Conservation (phyloP, 2,113 vertebrate species). For the Gopherus evgoodei region DNA sequence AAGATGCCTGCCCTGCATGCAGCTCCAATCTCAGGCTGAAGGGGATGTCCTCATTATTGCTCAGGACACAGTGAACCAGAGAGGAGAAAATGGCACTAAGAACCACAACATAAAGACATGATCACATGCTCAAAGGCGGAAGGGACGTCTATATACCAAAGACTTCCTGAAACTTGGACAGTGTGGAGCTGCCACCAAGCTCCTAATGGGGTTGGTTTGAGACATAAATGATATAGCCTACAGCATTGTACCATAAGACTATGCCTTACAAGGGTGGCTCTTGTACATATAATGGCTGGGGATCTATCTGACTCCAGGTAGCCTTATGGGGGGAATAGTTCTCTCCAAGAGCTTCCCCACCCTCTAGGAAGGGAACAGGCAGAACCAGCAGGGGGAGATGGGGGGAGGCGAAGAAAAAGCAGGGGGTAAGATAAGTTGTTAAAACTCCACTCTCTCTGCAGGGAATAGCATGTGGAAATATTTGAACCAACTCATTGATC, state of each 20-base stretch:
- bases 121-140: neutral
- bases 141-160: neutral
- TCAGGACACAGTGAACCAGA: neutral
- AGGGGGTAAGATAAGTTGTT: neutral
- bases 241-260: neutral
- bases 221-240: neutral
- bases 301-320: no score
- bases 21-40: neutral
- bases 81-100: neutral
- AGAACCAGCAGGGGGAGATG: neutral
- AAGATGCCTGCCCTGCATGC: no score
- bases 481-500: neutral
- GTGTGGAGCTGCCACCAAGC: neutral
- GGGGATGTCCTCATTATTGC: neutral
- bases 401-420: neutral
- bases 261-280: neutral
- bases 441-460: neutral
- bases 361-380: neutral
- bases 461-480: neutral
- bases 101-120: neutral
- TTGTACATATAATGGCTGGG: neutral
- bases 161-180: neutral
- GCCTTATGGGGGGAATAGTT: neutral
- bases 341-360: neutral
- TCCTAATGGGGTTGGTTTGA: neutral